Evolutionary conservation across 2,797 vertebrate genomes (phyloP).

Genomic region (Monodelphis domestica): DNA sequence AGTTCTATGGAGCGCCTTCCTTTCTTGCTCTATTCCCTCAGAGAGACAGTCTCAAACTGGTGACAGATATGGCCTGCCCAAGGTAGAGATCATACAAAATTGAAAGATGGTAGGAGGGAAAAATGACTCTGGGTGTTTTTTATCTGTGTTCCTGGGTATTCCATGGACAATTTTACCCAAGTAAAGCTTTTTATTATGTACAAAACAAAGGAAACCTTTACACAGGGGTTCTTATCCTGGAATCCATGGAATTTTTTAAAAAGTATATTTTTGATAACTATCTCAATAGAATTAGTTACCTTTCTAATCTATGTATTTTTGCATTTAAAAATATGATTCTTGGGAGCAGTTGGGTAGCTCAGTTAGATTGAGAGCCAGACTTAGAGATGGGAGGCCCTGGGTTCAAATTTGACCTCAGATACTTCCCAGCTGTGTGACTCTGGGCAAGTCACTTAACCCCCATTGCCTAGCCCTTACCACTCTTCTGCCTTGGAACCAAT

Average conservation of each 20-base stretch:
- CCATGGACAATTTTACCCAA: background rate
- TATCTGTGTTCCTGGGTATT: background rate
- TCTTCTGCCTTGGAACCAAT: too few relatives aligned
- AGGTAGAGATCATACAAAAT: background rate
- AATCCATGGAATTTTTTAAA: background rate
- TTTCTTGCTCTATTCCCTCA: background rate
- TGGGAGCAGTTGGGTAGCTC: too few relatives aligned
- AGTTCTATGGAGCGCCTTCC: background rate
- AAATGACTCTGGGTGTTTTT: background rate
- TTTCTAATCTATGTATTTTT: background rate
- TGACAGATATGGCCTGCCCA: background rate
- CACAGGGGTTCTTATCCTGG: background rate
- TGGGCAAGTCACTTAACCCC: too few relatives aligned
- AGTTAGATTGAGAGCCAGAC: too few relatives aligned
- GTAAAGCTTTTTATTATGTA: background rate
- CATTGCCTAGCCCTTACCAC: too few relatives aligned
- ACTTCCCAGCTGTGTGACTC: too few relatives aligned
- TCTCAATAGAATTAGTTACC: background rate
- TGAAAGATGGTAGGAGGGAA: background rate
- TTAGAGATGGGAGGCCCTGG: too few relatives aligned
- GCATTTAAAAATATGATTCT: background rate
- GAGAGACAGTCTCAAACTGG: background rate
- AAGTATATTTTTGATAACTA: background rate
- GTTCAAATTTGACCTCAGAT: too few relatives aligned
- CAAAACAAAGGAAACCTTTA: background rate